Evolutionary conservation across 2,888 invertebrate species (phyloP), one percentile per base, ranked within the genome.

Genomic region (Philaethria dido): DNA sequence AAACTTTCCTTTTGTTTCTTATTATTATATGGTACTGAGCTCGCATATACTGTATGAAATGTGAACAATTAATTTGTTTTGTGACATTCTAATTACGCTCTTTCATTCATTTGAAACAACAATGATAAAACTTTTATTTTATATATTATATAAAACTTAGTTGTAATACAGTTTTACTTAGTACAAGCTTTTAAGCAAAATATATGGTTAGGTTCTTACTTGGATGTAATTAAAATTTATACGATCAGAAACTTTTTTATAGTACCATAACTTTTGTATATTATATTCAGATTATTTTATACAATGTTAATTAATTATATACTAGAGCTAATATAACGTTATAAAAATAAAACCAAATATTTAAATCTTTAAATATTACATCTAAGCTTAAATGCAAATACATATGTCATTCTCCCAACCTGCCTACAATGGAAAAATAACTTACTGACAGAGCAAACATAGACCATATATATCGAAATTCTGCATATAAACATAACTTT

Each of bases 1-100:
- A 69, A 69, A 63, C 65, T 60, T 44, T 52, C 60, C 65, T 63
- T 66, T 69, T 69, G 65, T 69, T 42, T 33, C 57, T 55, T 55
- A 48, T 57, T 64, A 47, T 48, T 45, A 47, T 45, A 47, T 14
- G 45, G 52, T 13, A 36, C 44, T 57, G 65, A 50, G 44, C 50
- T 42, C 64, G 42, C 33, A 45, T 48, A 29, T 48, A 48, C 14
- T 59, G 57, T 59, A 50, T 57, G 47, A 57, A 57, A 64, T 64
- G 18, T 47, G 36, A 57, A 48, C 47, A 14, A 57, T 64, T 57
- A 36, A 64, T 64, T 57, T 48, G 47, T 57, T 57, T 25, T 47
- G 22, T 47, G 16, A 64, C 45, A 64, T 64, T 45, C 55, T 64
- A 57, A 64, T 64, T 57, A 48, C 16, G 22, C 36, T 36, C 33